These are phyloP conservation scores for Coronaproctus castanopsis DNA, from an alignment of 2,888 invertebrate species.

Conservation along the genomic window DNA sequence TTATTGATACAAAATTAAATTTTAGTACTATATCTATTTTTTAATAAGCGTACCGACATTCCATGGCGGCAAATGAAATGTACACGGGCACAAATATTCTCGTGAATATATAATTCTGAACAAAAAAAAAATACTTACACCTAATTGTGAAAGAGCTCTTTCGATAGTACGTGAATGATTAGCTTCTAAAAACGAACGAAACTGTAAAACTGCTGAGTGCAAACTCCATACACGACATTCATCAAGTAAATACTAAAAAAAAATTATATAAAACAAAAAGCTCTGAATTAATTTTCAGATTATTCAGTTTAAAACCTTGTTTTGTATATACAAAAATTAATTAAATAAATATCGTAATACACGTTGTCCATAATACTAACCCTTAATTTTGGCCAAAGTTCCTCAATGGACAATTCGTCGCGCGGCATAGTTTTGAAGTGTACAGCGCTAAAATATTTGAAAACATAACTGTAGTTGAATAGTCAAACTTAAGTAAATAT, in stretches of 20 bases:
- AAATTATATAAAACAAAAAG: conserved; percentile 6
- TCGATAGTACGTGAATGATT: conserved; percentile 63
- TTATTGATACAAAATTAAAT: no score
- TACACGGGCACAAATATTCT: no score
- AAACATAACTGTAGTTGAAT: no score
- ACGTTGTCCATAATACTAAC: conserved; percentile 22
- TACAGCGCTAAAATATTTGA: conserved; percentile 39
- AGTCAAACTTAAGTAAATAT: no score
- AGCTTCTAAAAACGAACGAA: conserved; percentile 57
- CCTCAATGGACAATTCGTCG: conserved; percentile 60
- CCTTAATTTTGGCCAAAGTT: conserved; percentile 53
- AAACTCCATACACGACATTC: conserved; percentile 55
- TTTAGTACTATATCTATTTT: no score
- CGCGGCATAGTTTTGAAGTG: conserved; percentile 53
- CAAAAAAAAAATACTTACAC: no score
- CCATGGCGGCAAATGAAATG: no score
- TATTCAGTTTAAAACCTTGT: no score
- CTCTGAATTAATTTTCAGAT: neutral
- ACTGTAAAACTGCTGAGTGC: conserved; percentile 48
- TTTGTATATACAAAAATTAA: no score
- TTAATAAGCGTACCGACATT: no score
- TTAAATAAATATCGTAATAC: no score
- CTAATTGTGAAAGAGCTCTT: conserved; percentile 55
- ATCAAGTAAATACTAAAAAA: conserved; percentile 32
- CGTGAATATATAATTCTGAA: no score